Evolutionary conservation across 2,113 vertebrate genomes (phyloP).

Genomic region (Cyrtonyx montezumae): DNA sequence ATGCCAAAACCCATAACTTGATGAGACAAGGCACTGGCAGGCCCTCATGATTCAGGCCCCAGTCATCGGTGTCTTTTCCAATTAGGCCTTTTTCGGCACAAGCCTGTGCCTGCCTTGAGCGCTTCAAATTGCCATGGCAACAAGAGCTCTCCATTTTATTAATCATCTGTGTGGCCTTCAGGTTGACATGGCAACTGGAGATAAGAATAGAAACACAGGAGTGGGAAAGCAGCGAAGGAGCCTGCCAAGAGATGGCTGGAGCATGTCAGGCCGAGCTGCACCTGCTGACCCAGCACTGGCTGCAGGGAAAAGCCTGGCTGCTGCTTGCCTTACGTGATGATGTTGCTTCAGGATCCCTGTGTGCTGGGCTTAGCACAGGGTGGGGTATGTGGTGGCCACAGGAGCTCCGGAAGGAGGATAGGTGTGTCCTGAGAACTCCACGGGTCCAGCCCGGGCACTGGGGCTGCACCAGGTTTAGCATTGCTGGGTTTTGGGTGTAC

Average conservation of each 20-base stretch:
- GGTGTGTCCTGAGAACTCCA: background rate
- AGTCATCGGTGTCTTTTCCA: conserved; percentile 42
- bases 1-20: background rate
- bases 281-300: background rate
- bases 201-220: conserved; percentile 67
- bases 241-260: conserved; percentile 28
- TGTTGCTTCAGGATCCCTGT: background rate
- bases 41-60: conserved; percentile 14
- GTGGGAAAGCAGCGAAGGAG: conserved; percentile 25
- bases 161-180: conserved; percentile 72
- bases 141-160: conserved; percentile 69
- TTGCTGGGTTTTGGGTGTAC: background rate
- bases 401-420: background rate
- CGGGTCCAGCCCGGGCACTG: background rate
- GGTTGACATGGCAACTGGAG: conserved; percentile 72
- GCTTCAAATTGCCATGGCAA: conserved; percentile 69
- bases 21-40: background rate
- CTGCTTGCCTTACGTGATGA: background rate
- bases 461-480: background rate
- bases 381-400: background rate
- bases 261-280: background rate
- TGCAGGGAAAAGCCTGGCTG: background rate
- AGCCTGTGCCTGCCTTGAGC: conserved; percentile 40
- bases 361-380: background rate
- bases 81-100: conserved; percentile 40